Evolutionary conservation across 2,888 invertebrate species (phyloP).

Genomic region (Epinotia nisella): DNA sequence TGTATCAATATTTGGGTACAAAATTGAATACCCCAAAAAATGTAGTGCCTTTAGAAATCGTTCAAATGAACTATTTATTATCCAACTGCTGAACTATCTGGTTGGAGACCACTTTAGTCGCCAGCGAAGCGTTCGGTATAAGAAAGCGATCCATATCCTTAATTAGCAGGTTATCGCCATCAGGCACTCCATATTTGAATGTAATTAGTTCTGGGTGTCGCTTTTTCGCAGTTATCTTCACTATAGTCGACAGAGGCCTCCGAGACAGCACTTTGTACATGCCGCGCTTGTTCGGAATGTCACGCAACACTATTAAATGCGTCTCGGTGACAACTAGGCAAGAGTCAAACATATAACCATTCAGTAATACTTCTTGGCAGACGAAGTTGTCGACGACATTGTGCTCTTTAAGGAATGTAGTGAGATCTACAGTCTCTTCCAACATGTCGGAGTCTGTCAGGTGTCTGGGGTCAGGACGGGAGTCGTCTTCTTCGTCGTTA

Average conservation of each 20-base stretch:
- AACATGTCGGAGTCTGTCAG: conserved; percentile 85
- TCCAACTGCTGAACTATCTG: conserved; percentile 88
- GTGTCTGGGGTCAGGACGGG: conserved; percentile 66
- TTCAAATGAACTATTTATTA: conserved; percentile 48
- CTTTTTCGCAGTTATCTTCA: conserved; percentile 98
- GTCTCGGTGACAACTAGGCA: conserved; percentile 93
- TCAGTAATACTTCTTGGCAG: conserved; percentile 96
- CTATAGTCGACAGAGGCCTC: conserved; percentile 94
- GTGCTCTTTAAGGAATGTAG: conserved; percentile 91
- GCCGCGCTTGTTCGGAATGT: conserved; percentile 90
- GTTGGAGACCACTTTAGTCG: conserved; percentile 94
- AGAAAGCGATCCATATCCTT: conserved; percentile 96
- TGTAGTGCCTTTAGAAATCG: conserved; percentile 11
- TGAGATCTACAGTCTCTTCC: conserved; percentile 92
- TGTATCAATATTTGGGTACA: conserved; percentile 5
- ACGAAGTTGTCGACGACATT: conserved; percentile 94
- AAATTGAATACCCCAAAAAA: conserved; percentile 16
- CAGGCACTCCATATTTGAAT: conserved; percentile 96
- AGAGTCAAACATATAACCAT: conserved; percentile 95
- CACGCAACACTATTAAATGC: conserved; percentile 94
- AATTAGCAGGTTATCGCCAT: conserved; percentile 91
- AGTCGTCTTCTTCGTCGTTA: conserved; percentile 90
- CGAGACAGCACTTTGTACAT: conserved; percentile 94
- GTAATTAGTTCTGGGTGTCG: conserved; percentile 98
- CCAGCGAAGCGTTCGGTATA: conserved; percentile 95